These are phyloP conservation scores for Adoxophyes honmai DNA, from an alignment of 1,140 invertebrate species.

Conservation along the genomic window DNA sequence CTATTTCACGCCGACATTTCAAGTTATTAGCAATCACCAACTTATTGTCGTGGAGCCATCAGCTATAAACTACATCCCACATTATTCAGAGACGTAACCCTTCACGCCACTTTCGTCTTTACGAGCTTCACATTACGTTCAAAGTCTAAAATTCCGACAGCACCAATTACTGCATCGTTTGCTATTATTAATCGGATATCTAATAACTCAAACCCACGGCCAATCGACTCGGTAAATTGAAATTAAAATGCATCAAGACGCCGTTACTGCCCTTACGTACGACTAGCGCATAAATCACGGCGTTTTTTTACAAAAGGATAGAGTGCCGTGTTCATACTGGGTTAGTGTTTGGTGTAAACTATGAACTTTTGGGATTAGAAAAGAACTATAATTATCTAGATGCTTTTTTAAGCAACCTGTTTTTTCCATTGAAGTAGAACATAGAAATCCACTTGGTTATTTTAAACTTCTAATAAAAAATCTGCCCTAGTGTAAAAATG, in stretches of 20 bases:
- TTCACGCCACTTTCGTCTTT: no score
- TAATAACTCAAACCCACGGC: constrained; percentile 46
- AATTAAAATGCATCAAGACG: constrained; percentile 63
- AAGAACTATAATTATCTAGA: no score
- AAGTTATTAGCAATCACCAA: background rate
- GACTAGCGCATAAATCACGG: constrained; percentile 58
- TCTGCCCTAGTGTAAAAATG: no score
- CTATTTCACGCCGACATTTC: no score
- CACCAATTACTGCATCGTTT: constrained; percentile 27
- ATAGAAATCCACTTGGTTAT: no score
- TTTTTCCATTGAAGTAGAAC: no score
- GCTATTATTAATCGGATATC: constrained; percentile 40
- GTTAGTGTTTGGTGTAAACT: constrained; percentile 30
- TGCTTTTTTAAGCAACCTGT: no score
- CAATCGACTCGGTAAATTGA: constrained; percentile 64
- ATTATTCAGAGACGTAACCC: background rate
- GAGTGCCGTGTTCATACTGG: constrained; percentile 42
- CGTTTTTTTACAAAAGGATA: constrained; percentile 60
- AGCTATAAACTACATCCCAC: background rate
- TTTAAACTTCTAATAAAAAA: no score
- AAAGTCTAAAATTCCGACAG: background rate
- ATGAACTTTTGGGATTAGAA: constrained; percentile 17
- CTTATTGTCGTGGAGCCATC: background rate
- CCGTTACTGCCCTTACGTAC: constrained; percentile 50
- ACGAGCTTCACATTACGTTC: no score